Base-by-base conservation (phyloP, 2,797 vertebrate genomes). In the Pitangus sulphuratus region DNA sequence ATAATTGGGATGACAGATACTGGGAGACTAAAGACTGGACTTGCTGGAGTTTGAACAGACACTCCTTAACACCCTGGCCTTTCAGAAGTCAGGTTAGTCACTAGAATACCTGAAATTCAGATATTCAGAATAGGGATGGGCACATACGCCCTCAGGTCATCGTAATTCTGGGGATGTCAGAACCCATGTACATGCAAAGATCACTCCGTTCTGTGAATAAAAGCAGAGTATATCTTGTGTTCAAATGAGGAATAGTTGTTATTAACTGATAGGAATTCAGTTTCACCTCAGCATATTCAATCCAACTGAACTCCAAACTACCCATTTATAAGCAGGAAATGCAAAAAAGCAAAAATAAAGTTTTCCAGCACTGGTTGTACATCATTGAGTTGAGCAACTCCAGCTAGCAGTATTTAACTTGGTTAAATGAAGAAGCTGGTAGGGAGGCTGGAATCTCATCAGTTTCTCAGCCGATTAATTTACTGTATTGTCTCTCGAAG, bases 401-500 rank as follows among this genome's bases (percentile, higher is more conserved):
- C 72, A 25, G 51, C 69, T 19, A 57, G 47, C 78, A 78, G 84
- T 79, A 78, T 58, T 57, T 58, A 71, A 70, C 60, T 8, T 30
- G 15, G 72, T 65, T 85, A 78, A 71, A 92, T 28, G 19, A 18
- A 70, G 13, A 71, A 70, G 77, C 54, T 82, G n/a, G 24, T 80
- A 78, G 56, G 76, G 62, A 91, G 54, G 56, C 30, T 25, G 37
- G 40, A 88, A 84, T 37, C 39, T 19, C n/a, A 66, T 26, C 75
- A 50, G 21, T 80, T 95, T 76, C 72, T 66, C 64, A 86, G 79
- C 77, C 84, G 78, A 81, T 64, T 77, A 76, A 84, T 92, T 95
- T 78, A 79, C 16, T 74, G 31, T 62, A 61, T 51, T 64, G 66
- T 31, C 70, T 91, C 88, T 86, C 2, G 4, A 72, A 70, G 83